Evolutionary conservation across 1,140 invertebrate species (phyloP), one percentile per base, ranked within the genome.

Genomic region (Temnothorax longispinosus): DNA sequence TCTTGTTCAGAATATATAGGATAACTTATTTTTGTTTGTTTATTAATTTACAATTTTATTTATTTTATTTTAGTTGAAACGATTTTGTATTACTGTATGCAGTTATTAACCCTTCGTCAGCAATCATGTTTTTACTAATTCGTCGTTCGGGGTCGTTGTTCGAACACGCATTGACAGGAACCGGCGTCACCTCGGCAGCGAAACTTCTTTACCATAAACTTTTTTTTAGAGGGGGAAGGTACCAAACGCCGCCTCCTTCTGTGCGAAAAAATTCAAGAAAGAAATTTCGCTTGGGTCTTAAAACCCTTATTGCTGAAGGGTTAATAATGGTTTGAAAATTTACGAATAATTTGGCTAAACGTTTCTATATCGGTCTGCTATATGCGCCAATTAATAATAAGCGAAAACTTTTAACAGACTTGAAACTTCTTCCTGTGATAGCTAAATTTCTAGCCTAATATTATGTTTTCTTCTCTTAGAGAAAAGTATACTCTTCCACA

Each of bases 321-420:
- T 27, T 27, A 27, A 27, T 27, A 27, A 27, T 27, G 27, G 27
- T 11, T 78, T 15, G 6, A 50, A 18, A 65, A 50, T 35, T 52
- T 5, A 67, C 21, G n/a, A 38, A 80, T 52, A 67, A 80, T 67
- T 65, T 52, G 60, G 7, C 5, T 18, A 64, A 44, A 62, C 18
- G 13, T 38, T 80, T 5, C 11, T 80, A 7, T 78, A 7, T 78
- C 15, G 5, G 6, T 35, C 11, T 64, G 58, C 8, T 38, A 10
- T n/a, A 18, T 27, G 27, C 18, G 8, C 8, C 4, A 35, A 38
- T 80, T 50, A 80, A 54, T 32, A 50, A 35, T 6, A 41, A 38
- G 27, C 41, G 8, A 64, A 18, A 80, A 67, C 60, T 47, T 41
- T 67, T n/a, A 18, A 52, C n/a, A 38, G 7, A n/a, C n/a, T 41